Percentiles rank a stretch among this genome's conserved stretches.
These are phyloP conservation scores for Passerina amoena DNA, from an alignment of 2,113 vertebrate species.

Conservation along the genomic window DNA sequence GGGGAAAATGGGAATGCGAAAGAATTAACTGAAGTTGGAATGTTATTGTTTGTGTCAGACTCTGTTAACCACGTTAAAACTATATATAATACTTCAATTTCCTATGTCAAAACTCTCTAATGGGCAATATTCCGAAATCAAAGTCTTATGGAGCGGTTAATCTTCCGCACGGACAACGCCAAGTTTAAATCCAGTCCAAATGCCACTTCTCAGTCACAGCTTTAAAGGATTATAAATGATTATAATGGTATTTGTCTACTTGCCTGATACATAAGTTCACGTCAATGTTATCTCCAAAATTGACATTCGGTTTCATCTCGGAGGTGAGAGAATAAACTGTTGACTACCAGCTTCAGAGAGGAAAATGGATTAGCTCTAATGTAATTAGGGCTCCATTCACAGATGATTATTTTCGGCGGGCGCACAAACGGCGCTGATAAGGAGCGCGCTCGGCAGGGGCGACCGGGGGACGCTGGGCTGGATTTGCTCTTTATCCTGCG, in stretches of 20 bases:
- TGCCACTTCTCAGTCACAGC: conserved; percentile 81
- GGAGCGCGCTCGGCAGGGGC: not conserved
- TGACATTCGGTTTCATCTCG: conserved; percentile 72
- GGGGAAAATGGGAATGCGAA: conserved; percentile 62
- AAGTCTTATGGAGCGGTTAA: conserved; percentile 65
- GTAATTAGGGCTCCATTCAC: conserved; percentile 54
- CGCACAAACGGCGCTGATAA: conserved; percentile 12
- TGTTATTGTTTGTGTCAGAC: conserved; percentile 74
- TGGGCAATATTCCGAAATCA: conserved; percentile 65
- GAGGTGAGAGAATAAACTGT: conserved; percentile 78
- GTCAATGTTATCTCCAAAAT: conserved; percentile 75
- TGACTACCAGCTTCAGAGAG: conserved; percentile 70
- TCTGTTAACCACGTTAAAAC: conserved; percentile 65
- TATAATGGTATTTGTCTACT: conserved; percentile 73
- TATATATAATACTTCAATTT: conserved; percentile 76
- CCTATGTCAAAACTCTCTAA: conserved; percentile 74
- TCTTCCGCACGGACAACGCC: conserved; percentile 73
- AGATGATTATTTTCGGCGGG: conserved; percentile 43
- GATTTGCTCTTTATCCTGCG: not conserved
- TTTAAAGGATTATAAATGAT: conserved; percentile 79
- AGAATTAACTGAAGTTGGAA: conserved; percentile 70
- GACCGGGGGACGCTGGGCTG: not conserved
- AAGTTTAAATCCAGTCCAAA: conserved; percentile 83
- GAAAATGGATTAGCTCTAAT: conserved; percentile 67
- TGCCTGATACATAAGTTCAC: conserved; percentile 69